Base-by-base conservation (phyloP, 2,797 vertebrate species). In the Crocodylus rhombifer region DNA sequence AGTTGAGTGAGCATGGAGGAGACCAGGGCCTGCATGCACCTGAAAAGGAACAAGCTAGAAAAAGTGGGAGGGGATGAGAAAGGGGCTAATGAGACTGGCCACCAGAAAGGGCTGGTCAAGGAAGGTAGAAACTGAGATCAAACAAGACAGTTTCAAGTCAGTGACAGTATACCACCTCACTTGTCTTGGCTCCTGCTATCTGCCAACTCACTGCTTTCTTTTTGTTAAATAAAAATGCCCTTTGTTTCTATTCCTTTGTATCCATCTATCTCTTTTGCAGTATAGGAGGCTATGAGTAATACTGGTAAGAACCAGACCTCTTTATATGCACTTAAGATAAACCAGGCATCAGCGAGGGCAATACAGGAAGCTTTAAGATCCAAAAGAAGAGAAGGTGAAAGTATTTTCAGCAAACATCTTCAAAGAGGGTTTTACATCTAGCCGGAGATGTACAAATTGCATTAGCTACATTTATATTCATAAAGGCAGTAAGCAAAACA, bases 331-430 rank as follows among this genome's bases (percentile, higher is more conserved):
- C 28, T 89, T 65, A 65, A 33, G 84, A 92, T 74, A 87, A 96
- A 62, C 25, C 61, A 92, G 60, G 58, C 90, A 91, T 65, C 1
- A 94, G 28, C 4, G 36, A 91, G 65, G 62, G 90, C 78, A 88
- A 74, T 0, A 1, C 85, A 86, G 30, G 21, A 71, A 14, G 1
- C 1, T 78, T 89, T 42, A 82, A 89, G 36, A 93, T 61, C 87
- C 69, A 88, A 92, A 94, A n/a, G 42, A 60, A 65, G 90, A 81
- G 42, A 36, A 88, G 82, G 42, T 30, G 82, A 93, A 92, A 93
- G 87, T 30, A n/a, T 7, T 67, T 88, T 81, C 67, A 81, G 15
- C 82, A 64, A 94, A 89, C 26, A 90, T 90, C 26, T 84, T 84
- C 84, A 91, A 81, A 91, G 93, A 92, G 1, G 3, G 26, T 10